Base-by-base conservation (phyloP, 2,888 invertebrate species). In the Tetragonula carbonaria region DNA sequence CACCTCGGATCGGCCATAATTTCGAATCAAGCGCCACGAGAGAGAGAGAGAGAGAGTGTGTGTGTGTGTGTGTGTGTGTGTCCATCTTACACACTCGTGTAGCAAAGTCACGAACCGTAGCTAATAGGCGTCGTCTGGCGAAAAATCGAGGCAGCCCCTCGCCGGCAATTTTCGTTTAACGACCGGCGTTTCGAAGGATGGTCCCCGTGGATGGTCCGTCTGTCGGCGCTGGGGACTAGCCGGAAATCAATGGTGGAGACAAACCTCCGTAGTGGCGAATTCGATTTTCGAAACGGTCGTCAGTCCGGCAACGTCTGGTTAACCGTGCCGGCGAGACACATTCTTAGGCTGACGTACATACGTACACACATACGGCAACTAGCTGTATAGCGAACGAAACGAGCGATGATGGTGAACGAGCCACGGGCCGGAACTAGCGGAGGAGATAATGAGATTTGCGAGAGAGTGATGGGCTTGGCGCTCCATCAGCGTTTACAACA, bases 391-490 rank as follows among this genome's bases (percentile, higher is more conserved):
- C 51, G 38, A 57, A 16, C 28, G 23, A n/a, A 28, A 21, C 38
- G 82, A 68, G 72, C 74, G 84, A 66, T 50, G 80, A 72, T 53
- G 79, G 80, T 67, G 79, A 80, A 86, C 83, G 83, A 76, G 80
- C 45, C 68, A 82, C 71, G 70, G 81, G 8, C 50, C 68, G 70
- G 74, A 81, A 74, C 78, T 67, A 79, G 80, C 68, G 68, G 74
- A 84, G 86, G 78, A 85, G 80, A 86, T 92, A 92, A 92, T 92
- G 87, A 90, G 87, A 90, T 92, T 92, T 91, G 82, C 86, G 68
- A 84, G 87, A 87, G 88, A 87, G 90, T 85, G 87, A 87, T 84
- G 87, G 87, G 55, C 78, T 67, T 73, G 79, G 66, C 79, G 85
- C 85, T 90, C 88, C 90, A 91, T 91, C 90, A 88, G 63, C 82